Conservation (phyloP, 1,140 invertebrate species). For the Laupala kohalensis region DNA sequence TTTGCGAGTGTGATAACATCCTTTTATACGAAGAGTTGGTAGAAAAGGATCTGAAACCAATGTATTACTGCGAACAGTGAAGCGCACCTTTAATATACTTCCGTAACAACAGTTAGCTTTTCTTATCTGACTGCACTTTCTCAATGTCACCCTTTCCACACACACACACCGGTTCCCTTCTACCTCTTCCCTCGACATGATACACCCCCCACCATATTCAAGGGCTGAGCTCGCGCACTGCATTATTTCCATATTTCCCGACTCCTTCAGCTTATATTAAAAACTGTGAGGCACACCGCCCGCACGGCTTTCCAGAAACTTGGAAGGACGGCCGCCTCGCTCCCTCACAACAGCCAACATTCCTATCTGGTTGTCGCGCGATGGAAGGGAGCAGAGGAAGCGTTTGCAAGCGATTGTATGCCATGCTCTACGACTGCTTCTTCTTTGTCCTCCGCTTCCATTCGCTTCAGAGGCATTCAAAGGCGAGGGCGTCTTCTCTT, state of each 20-base stretch:
- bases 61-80: no score
- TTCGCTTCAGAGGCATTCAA: not conserved
- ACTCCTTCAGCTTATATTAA: conserved; percentile 9
- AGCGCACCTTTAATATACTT: no score
- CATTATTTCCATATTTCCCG: not conserved
- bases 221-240: not conserved
- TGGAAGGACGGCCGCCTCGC: conserved; percentile 1
- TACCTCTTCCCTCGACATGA: no score
- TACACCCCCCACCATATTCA: not conserved
- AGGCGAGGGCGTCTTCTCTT: not conserved
- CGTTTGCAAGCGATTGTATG: not conserved
- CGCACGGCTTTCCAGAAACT: not conserved
- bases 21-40: no score
- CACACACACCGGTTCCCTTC: not conserved
- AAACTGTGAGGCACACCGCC: not conserved
- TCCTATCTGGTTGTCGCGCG: conserved; percentile 10
- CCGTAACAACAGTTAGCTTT: no score
- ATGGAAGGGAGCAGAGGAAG: conserved; percentile 5
- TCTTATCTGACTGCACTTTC: not conserved
- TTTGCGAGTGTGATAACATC: no score
- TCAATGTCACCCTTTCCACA: not conserved
- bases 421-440: not conserved
- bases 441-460: not conserved
- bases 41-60: no score
- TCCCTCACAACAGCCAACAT: conserved; percentile 7